Evolutionary conservation across 2,888 invertebrate species (phyloP).

Genomic region (Masnerella sp.): DNA sequence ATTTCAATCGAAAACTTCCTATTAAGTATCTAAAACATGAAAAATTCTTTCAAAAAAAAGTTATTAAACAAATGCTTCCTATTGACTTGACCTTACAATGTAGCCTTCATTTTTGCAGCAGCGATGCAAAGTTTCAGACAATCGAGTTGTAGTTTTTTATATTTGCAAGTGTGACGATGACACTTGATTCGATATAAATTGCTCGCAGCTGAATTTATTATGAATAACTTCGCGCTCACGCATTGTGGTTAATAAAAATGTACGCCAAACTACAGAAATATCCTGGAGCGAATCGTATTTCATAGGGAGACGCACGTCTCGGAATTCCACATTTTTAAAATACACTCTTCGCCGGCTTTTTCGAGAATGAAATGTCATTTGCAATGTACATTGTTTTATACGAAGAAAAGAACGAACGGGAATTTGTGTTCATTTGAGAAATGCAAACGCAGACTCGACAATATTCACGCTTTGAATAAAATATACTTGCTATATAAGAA

Average conservation of each 20-base stretch:
- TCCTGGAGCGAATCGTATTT: constrained; percentile 11
- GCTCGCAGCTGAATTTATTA: constrained; percentile 1
- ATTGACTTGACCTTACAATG: constrained; percentile 36
- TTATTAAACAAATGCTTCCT: constrained; percentile 9
- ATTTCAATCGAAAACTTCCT: too few species aligned
- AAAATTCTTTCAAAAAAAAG: too few species aligned
- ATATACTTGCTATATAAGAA: too few species aligned
- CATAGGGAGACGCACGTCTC: constrained; percentile 5
- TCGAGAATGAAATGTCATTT: constrained; percentile 19
- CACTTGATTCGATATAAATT: constrained; percentile 18
- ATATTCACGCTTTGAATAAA: background rate
- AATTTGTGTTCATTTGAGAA: background rate
- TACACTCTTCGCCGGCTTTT: constrained; percentile 16
- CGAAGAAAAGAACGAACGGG: background rate
- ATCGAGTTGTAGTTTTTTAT: constrained; percentile 24
- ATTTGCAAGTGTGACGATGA: constrained; percentile 4
- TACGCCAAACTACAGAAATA: constrained; percentile 12
- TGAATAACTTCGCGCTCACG: constrained; percentile 6
- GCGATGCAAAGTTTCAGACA: constrained; percentile 19
- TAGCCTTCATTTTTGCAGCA: constrained; percentile 37
- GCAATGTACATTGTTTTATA: constrained; percentile 12
- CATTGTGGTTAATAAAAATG: constrained; percentile 19
- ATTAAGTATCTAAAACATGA: too few species aligned
- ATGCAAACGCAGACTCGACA: too few species aligned
- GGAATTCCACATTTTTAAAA: constrained; percentile 15